Percentiles rank a stretch among this genome's conserved stretches.
Evolutionary conservation across 2,888 invertebrate genomes (phyloP).

Genomic region (Vannuccia rotundouncinata): DNA sequence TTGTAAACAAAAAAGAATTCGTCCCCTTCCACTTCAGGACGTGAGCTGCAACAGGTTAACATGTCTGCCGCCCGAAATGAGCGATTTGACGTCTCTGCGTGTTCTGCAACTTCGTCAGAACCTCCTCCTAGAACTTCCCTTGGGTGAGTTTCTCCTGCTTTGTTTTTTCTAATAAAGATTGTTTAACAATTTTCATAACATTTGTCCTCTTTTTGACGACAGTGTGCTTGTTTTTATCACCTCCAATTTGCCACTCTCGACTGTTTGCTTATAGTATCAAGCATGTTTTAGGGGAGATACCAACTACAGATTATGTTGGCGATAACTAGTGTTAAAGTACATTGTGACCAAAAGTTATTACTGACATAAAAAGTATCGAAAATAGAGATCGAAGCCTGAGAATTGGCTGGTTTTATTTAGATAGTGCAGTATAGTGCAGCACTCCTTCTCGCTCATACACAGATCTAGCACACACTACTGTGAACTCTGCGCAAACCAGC

Average conservation of each 20-base stretch:
- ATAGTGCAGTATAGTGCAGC: no score
- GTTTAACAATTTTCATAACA: no score
- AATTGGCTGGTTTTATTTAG: no score
- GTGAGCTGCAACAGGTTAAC: slow-evolving; percentile 31
- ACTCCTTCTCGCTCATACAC: no score
- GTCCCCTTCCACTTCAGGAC: background rate
- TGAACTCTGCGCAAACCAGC: no score
- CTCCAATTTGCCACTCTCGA: background rate
- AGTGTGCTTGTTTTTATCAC: background rate
- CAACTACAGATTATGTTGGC: background rate
- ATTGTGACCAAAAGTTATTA: no score
- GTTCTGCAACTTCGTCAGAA: slow-evolving; percentile 9
- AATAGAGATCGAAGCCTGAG: no score
- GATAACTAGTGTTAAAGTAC: no score
- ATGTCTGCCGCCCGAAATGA: slow-evolving; percentile 19
- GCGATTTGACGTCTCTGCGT: background rate
- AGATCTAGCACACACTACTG: no score
- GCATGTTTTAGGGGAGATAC: background rate
- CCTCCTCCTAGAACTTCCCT: slow-evolving; percentile 23
- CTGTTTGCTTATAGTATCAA: background rate
- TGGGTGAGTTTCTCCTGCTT: background rate
- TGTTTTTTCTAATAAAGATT: background rate
- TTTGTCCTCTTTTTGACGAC: background rate
- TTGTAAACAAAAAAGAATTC: no score
- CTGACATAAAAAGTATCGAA: no score